Percentiles rank a stretch among this genome's conserved stretches.
These are phyloP conservation scores for Serripes groenlandicus DNA, from an alignment of 2,888 invertebrate genomes.

Conservation along the genomic window DNA sequence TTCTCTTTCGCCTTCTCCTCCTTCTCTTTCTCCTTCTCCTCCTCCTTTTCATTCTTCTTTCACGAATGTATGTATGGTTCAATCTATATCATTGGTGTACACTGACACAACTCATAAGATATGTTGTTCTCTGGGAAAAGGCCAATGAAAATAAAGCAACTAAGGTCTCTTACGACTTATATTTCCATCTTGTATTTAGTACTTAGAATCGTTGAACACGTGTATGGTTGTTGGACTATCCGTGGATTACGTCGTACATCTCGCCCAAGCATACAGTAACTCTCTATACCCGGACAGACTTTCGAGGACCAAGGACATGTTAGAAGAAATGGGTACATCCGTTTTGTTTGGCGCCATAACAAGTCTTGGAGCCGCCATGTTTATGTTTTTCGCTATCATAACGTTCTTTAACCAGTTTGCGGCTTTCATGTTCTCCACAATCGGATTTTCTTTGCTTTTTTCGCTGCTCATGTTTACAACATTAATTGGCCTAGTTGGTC, in stretches of 20 bases:
- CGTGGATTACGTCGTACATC: conserved; percentile 18
- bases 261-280: conserved; percentile 6
- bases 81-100: too few species aligned
- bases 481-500: conserved; percentile 12
- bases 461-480: conserved; percentile 23
- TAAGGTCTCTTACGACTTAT: too few species aligned
- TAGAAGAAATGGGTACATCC: conserved; percentile 13
- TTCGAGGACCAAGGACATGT: neutral
- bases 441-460: conserved; percentile 16
- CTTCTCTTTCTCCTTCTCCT: too few species aligned
- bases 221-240: conserved; percentile 17
- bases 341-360: conserved; percentile 13
- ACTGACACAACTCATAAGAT: too few species aligned
- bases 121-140: too few species aligned
- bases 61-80: too few species aligned
- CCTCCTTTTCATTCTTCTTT: too few species aligned
- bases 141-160: too few species aligned
- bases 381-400: conserved; percentile 10
- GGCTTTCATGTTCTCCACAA: conserved; percentile 16
- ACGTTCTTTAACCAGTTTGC: conserved; percentile 18
- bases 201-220: conserved; percentile 1
- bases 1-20: too few species aligned
- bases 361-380: conserved; percentile 13
- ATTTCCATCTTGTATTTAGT: neutral
- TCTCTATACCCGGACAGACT: conserved; percentile 10